Percentiles rank a stretch among this genome's conserved stretches.
Conservation (phyloP, 2,797 vertebrate genomes). For the Nannoperca obscura region DNA sequence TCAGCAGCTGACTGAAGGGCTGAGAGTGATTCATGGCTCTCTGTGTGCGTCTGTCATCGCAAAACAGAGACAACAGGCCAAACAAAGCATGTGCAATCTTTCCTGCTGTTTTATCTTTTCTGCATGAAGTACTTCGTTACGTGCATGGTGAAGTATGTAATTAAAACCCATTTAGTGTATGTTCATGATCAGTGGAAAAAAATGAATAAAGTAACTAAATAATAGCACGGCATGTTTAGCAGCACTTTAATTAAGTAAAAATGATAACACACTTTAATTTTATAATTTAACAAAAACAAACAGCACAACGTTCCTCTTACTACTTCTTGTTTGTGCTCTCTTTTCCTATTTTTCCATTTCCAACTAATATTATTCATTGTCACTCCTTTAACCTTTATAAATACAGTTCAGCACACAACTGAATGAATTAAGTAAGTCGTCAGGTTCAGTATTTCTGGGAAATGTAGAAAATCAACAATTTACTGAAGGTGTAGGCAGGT, state of each 20-base stretch:
- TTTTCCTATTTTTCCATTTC: not conserved
- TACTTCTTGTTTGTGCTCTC: not conserved
- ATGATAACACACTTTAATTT: not conserved
- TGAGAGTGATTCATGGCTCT: constrained; percentile 54
- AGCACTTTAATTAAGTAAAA: constrained; percentile 9
- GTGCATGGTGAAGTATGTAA: constrained; percentile 29
- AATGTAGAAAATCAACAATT: not conserved
- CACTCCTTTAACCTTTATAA: not conserved
- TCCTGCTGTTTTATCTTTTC: constrained; percentile 32
- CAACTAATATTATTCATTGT: not conserved
- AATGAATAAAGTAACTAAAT: constrained; percentile 40
- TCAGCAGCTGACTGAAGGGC: constrained; percentile 40
- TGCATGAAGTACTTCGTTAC: constrained; percentile 9
- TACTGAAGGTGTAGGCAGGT: not conserved
- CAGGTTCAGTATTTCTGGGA: not conserved
- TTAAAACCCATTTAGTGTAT: constrained; percentile 30
- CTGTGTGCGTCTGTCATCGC: constrained; percentile 41
- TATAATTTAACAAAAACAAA: not conserved
- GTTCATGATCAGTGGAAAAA: constrained; percentile 29
- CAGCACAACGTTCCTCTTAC: not conserved
- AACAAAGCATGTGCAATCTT: constrained; percentile 47
- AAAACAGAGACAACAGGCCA: constrained; percentile 43
- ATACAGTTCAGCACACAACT: not conserved
- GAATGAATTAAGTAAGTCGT: not conserved
- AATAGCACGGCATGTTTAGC: constrained; percentile 34